Conservation (phyloP, 2,888 invertebrate genomes). For the Acleris emargana region DNA sequence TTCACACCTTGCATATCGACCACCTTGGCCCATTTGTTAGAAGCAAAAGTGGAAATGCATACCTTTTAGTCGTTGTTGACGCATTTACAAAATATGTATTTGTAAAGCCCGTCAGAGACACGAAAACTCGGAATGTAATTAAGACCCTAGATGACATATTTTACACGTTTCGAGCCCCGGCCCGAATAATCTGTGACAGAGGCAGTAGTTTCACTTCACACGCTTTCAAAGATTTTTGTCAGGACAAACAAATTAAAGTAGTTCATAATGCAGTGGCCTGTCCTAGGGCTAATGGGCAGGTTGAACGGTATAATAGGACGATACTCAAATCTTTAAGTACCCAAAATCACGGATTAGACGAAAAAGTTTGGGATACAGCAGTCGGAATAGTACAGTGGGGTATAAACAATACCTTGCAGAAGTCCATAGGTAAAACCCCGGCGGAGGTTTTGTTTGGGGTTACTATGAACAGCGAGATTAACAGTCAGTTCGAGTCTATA, state of each 20-base stretch:
- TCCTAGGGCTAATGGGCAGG: conserved; percentile 1
- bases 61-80: conserved; percentile 39
- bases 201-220: too few relatives aligned
- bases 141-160: conserved; percentile 31
- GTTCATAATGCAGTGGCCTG: conserved; percentile 1
- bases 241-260: background rate
- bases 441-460: conserved; percentile 37
- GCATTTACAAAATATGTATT: conserved; percentile 7
- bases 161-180: conserved; percentile 7
- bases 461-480: too few relatives aligned
- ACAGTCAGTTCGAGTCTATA: too few relatives aligned
- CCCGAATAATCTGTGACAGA: too few relatives aligned
- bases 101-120: conserved; percentile 41
- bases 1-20: conserved; percentile 38
- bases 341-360: conserved; percentile 14
- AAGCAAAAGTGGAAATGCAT: conserved; percentile 37
- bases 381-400: conserved; percentile 35
- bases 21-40: background rate
- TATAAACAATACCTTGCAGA: conserved; percentile 39
- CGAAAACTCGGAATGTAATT: conserved; percentile 37
- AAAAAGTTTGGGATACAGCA: conserved; percentile 34
- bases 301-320: conserved; percentile 28
- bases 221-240: background rate
- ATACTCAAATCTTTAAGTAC: conserved; percentile 28
- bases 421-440: conserved; percentile 36